Percentiles rank a stretch among this genome's conserved stretches.
Evolutionary conservation across 2,797 vertebrate genomes (phyloP).

Genomic region (Distichodus sexfasciatus): DNA sequence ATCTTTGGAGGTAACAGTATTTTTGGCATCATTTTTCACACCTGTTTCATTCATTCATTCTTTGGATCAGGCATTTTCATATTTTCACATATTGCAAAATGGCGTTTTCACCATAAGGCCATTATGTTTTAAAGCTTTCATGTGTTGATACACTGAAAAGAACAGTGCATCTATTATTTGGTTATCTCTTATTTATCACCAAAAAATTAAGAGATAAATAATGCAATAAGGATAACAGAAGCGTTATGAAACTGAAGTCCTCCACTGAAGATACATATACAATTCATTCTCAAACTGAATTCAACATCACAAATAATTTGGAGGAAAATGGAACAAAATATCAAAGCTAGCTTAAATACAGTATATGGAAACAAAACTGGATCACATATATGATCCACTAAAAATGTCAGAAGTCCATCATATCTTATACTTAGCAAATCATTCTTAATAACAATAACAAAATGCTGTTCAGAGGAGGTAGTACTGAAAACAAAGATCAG

Average conservation of each 20-base stretch:
- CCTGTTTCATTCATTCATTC: constrained; percentile 52
- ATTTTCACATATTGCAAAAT: constrained; percentile 55
- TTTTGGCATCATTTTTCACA: constrained; percentile 32
- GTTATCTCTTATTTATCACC: constrained; percentile 21
- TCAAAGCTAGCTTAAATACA: constrained; percentile 29
- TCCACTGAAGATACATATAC: constrained; percentile 53
- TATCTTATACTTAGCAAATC: neutral
- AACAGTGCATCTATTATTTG: constrained; percentile 48
- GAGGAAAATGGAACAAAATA: constrained; percentile 33
- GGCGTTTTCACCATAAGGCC: constrained; percentile 70
- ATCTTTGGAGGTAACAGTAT: constrained; percentile 73
- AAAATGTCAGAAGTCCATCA: neutral
- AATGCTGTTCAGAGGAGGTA: constrained; percentile 82
- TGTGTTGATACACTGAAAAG: constrained; percentile 62
- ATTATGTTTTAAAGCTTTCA: constrained; percentile 74
- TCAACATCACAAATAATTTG: constrained; percentile 46
- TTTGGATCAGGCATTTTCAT: constrained; percentile 66
- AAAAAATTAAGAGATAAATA: constrained; percentile 11
- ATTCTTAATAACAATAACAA: constrained; percentile 10
- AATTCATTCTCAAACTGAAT: constrained; percentile 54
- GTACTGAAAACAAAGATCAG: no score
- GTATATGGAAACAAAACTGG: constrained; percentile 66
- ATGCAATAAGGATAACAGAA: constrained; percentile 61
- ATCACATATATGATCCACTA: constrained; percentile 68
- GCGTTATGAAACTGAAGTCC: constrained; percentile 63